phyloP scores from a whole-genome alignment of 1,140 invertebrate species.

The Triops longicaudatus region DNA sequence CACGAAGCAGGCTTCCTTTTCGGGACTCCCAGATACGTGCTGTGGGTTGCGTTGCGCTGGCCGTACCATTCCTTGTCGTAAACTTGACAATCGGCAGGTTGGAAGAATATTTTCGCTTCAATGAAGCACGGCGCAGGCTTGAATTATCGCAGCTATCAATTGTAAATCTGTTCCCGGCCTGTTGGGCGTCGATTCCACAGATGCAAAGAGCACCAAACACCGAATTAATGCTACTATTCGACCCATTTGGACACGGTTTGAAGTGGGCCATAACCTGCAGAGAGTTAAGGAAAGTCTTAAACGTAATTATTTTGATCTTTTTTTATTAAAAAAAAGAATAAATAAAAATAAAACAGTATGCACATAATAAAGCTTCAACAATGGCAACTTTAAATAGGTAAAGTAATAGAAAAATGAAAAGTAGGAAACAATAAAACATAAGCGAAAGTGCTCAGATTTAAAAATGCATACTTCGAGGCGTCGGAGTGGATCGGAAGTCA shows the following conservation, averaged over 20 bases:
- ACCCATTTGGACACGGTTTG: not conserved
- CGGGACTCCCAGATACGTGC: conserved; percentile 23
- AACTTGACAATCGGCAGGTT: not conserved
- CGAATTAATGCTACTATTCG: not conserved
- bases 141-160: not conserved
- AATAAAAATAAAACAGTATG: too few species aligned
- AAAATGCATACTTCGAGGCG: not conserved
- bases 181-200: conserved; percentile 7
- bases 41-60: not conserved
- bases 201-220: conserved; percentile 21
- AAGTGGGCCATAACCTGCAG: conserved; percentile 18
- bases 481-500: not conserved
- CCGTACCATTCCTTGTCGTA: not conserved
- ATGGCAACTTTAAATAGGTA: too few species aligned
- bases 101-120: not conserved
- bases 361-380: too few species aligned
- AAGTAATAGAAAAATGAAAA: too few species aligned
- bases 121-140: not conserved
- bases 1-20: conserved; percentile 28
- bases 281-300: not conserved
- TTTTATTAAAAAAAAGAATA: too few species aligned
- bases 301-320: too few species aligned
- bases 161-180: not conserved
- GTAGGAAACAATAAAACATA: not conserved
- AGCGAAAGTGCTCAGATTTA: not conserved